These are phyloP conservation scores for Taeniopygia guttata DNA, from an alignment of 2,797 vertebrate species.

Conservation along the genomic window DNA sequence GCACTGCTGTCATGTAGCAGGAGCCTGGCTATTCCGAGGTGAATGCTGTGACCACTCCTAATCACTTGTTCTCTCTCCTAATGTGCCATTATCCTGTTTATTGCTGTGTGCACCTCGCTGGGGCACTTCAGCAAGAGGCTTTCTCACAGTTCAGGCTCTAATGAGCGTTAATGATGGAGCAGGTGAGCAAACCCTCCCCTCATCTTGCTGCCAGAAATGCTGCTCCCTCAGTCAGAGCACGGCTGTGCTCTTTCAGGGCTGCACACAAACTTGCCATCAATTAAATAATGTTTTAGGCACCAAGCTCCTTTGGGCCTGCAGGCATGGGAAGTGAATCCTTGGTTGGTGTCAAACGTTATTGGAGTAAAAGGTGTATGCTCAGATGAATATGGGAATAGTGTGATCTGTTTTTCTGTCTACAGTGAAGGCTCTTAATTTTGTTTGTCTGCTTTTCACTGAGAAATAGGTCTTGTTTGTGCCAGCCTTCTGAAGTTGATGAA, in stretches of 20 bases:
- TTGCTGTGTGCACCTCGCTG: background rate
- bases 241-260: background rate
- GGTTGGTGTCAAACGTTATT: background rate
- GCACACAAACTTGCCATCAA: background rate
- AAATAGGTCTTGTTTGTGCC: constrained; percentile 32
- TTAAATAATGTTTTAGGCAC: background rate
- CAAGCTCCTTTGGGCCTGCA: background rate
- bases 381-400: background rate
- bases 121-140: constrained; percentile 17
- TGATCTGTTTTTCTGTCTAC: background rate
- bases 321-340: background rate
- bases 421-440: background rate
- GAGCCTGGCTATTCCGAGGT: background rate
- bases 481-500: constrained; percentile 29
- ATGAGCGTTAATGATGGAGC: background rate
- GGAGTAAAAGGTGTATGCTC: background rate
- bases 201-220: background rate
- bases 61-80: constrained; percentile 33
- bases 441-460: constrained; percentile 33
- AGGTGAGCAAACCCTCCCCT: constrained; percentile 20
- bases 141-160: background rate
- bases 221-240: background rate
- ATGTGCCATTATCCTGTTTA: constrained; percentile 32
- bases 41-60: constrained; percentile 31
- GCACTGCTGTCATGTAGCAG: background rate